Conservation (phyloP, 2,113 vertebrate species). For the Sitta europaea region DNA sequence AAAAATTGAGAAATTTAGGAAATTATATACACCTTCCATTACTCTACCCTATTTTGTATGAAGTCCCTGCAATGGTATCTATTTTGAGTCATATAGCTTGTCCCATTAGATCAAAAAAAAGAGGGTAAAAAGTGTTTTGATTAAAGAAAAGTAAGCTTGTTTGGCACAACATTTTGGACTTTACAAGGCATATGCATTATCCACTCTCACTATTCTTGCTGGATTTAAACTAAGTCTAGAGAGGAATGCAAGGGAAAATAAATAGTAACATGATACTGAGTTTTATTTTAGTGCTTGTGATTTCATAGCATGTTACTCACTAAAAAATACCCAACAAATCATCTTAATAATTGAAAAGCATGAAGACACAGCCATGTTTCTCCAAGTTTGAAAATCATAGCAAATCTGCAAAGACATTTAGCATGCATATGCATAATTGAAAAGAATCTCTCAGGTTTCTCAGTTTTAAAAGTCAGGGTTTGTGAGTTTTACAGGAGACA, state of each 20-base stretch:
- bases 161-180: constrained; percentile 58
- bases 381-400: not conserved
- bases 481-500: not conserved
- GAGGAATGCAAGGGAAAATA: not conserved
- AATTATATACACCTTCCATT: not conserved
- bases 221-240: constrained; percentile 58
- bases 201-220: constrained; percentile 51
- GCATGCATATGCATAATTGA: not conserved
- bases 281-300: not conserved
- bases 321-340: not conserved
- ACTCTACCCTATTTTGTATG: constrained; percentile 45
- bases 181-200: constrained; percentile 8
- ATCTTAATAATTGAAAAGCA: not conserved
- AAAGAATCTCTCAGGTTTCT: not conserved
- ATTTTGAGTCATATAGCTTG: constrained; percentile 49
- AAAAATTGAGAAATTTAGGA: not conserved
- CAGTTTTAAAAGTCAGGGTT: not conserved
- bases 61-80: constrained; percentile 47
- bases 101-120: constrained; percentile 59
- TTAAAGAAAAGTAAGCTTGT: constrained; percentile 57
- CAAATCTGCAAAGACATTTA: not conserved
- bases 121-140: constrained; percentile 55
- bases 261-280: not conserved
- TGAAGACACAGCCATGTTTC: not conserved
- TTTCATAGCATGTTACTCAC: not conserved